Percentiles rank a stretch among this genome's conserved stretches.
These are phyloP conservation scores for Tiaroga cobitis DNA, from an alignment of 2,797 vertebrate species.

Conservation along the genomic window DNA sequence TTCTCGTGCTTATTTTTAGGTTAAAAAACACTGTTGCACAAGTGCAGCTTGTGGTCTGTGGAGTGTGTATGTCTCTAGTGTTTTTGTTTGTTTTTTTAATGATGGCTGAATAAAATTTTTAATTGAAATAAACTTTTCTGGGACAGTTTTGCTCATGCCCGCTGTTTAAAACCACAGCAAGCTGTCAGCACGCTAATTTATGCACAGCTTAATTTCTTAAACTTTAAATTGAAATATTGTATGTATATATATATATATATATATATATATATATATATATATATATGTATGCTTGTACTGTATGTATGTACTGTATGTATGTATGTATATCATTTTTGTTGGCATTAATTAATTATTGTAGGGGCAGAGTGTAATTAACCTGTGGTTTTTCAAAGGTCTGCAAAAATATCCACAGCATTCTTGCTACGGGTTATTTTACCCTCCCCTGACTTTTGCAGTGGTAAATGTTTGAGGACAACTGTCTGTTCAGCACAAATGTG, in stretches of 20 bases:
- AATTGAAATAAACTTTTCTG: background rate
- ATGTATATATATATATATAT: background rate
- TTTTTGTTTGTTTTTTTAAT: background rate
- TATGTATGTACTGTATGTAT: too few species aligned
- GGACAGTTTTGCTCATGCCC: background rate
- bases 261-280: background rate
- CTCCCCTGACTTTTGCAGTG: conserved; percentile 48
- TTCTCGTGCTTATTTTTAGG: background rate
- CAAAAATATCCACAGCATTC: conserved; percentile 55
- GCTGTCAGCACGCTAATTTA: background rate
- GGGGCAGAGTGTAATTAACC: conserved; percentile 54
- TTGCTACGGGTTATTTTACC: conserved; percentile 43
- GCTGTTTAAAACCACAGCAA: conserved; percentile 13
- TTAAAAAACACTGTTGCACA: background rate
- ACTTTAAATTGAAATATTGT: background rate
- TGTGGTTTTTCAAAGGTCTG: conserved; percentile 53
- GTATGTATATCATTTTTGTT: background rate
- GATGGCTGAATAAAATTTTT: background rate
- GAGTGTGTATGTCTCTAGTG: background rate
- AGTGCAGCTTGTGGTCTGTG: background rate
- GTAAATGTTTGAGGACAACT: conserved; percentile 57
- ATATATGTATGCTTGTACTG: too few species aligned
- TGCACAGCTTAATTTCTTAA: background rate
- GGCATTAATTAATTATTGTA: conserved; percentile 50
- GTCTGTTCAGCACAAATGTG: conserved; percentile 49